phyloP scores from a whole-genome alignment of 2,797 vertebrate genomes.

The Poecilia velifera region DNA sequence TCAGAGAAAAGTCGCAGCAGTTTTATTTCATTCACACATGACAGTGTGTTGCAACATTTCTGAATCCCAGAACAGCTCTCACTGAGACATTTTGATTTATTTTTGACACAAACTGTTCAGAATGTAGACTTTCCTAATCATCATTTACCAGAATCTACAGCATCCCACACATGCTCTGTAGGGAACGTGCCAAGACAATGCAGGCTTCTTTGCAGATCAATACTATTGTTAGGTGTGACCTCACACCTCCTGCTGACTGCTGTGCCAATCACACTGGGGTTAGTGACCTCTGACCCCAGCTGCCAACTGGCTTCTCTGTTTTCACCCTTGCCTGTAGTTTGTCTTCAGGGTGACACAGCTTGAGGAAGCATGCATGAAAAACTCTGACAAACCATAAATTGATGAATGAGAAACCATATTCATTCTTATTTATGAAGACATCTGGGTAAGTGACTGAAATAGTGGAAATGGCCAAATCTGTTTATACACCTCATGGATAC shows the following conservation, averaged over 20 bases:
- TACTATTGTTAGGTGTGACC: slow-evolving; percentile 69
- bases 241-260: slow-evolving; percentile 58
- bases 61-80: not conserved
- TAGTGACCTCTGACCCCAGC: slow-evolving; percentile 52
- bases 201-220: slow-evolving; percentile 65
- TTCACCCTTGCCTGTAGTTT: slow-evolving; percentile 43
- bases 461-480: slow-evolving; percentile 19
- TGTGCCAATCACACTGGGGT: slow-evolving; percentile 51
- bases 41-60: not conserved
- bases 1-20: too few species aligned
- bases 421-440: slow-evolving; percentile 55
- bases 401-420: slow-evolving; percentile 43
- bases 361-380: slow-evolving; percentile 65
- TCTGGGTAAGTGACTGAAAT: slow-evolving; percentile 62
- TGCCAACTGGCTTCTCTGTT: slow-evolving; percentile 69
- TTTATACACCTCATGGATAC: slow-evolving; percentile 35
- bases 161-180: slow-evolving; percentile 60
- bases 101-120: slow-evolving; percentile 25
- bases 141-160: slow-evolving; percentile 60
- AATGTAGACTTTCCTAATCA: slow-evolving; percentile 35
- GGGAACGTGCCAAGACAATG: slow-evolving; percentile 71
- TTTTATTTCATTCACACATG: too few species aligned
- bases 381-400: slow-evolving; percentile 62
- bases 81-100: slow-evolving; percentile 3
- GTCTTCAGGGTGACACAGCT: slow-evolving; percentile 57